Conservation (phyloP, 2,113 vertebrate genomes). For the Elachura formosa region DNA sequence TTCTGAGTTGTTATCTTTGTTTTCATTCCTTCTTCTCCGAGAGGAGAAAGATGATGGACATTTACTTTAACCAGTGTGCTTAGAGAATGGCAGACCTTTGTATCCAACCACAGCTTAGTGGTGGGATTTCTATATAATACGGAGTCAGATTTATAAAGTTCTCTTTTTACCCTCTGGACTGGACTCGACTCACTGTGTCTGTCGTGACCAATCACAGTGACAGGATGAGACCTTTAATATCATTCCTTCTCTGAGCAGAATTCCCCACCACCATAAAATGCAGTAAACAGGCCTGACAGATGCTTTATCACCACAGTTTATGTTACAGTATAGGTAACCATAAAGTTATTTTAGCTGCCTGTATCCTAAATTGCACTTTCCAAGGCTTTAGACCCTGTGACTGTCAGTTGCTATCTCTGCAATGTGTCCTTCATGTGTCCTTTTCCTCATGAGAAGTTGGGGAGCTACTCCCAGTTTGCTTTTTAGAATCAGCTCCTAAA, state of each 20-base stretch:
- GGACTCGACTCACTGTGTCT: too few relatives aligned
- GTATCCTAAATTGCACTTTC: background rate
- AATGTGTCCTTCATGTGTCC: background rate
- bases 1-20: too few relatives aligned
- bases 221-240: background rate
- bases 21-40: too few relatives aligned
- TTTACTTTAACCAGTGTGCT: too few relatives aligned
- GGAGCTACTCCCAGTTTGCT: background rate
- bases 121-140: too few relatives aligned
- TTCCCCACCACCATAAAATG: background rate
- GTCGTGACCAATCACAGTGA: too few relatives aligned
- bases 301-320: background rate
- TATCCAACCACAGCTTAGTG: too few relatives aligned
- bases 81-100: too few relatives aligned
- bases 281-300: background rate
- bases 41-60: too few relatives aligned
- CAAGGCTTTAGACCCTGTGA: background rate
- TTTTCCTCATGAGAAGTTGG: background rate
- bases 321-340: background rate
- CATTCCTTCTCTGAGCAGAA: background rate
- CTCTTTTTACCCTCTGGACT: too few relatives aligned
- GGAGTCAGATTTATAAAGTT: too few relatives aligned
- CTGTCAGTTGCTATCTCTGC: background rate
- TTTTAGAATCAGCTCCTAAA: background rate
- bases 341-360: background rate